A percentile compares a stretch with the other conserved stretches of the same genome.
Conservation (phyloP, 2,797 vertebrate genomes). For the Argya squamiceps region DNA sequence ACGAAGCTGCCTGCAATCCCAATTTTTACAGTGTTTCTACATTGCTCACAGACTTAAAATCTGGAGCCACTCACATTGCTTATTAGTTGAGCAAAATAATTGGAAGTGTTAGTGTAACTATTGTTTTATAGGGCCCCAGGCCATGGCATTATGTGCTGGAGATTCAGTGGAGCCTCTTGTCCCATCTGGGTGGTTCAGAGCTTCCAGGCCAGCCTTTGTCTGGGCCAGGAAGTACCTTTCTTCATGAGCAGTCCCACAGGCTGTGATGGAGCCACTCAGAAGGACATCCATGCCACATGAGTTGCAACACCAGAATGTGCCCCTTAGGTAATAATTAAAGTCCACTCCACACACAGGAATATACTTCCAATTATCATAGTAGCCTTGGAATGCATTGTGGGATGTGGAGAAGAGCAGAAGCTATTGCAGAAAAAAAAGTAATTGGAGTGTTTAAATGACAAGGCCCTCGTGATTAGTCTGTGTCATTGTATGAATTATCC, state of each 20-base stretch:
- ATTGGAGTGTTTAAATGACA: constrained; percentile 9
- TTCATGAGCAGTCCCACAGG: background rate
- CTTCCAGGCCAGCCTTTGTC: background rate
- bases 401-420: constrained; percentile 18
- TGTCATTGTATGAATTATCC: background rate
- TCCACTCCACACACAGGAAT: constrained; percentile 4
- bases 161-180: background rate
- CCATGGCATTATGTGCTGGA: background rate
- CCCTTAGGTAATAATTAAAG: constrained; percentile 41
- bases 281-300: background rate
- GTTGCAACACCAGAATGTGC: background rate
- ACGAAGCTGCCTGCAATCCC: background rate
- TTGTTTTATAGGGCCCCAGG: background rate
- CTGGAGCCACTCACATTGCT: background rate
- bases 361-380: constrained; percentile 34
- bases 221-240: background rate
- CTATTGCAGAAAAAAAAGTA: constrained; percentile 13
- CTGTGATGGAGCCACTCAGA: background rate
- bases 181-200: background rate
- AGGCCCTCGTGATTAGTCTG: background rate
- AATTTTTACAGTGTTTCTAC: background rate
- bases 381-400: constrained; percentile 8
- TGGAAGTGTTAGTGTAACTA: background rate
- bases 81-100: background rate
- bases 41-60: constrained; percentile 46